These are phyloP conservation scores for Lysiphlebus fabarum DNA, from an alignment of 1,140 invertebrate species.

Conservation along the genomic window DNA sequence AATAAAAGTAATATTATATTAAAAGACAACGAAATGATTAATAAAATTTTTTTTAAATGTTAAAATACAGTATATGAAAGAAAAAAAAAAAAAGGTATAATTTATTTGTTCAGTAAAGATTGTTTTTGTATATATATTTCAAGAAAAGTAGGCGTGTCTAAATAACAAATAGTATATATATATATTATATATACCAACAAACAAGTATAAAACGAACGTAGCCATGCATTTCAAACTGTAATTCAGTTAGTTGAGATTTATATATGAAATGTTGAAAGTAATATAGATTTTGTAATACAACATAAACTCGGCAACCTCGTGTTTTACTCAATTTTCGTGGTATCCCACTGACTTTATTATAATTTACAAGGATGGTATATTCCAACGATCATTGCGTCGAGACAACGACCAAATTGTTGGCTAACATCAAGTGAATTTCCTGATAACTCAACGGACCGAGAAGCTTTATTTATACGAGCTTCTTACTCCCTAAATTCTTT, in stretches of 20 bases:
- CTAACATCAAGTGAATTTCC: neutral
- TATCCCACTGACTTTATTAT: conserved; percentile 35
- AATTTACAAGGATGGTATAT: conserved; percentile 41
- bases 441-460: conserved; percentile 18
- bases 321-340: conserved; percentile 14
- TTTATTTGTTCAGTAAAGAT: no score
- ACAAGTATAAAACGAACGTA: no score
- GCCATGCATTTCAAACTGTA: conserved; percentile 31
- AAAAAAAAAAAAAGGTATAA: no score
- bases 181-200: neutral
- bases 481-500: conserved; percentile 3
- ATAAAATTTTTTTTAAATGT: no score
- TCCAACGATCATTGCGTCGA: conserved; percentile 31
- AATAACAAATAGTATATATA: neutral
- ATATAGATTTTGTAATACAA: no score
- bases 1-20: no score
- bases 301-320: conserved; percentile 8
- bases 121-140: neutral
- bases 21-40: no score
- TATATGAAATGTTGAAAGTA: conserved; percentile 29
- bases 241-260: conserved; percentile 46
- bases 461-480: conserved; percentile 40
- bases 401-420: conserved; percentile 40
- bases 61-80: no score
- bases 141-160: conserved; percentile 9